A percentile compares a stretch with the other conserved stretches of the same genome.
Evolutionary conservation across 2,113 vertebrate species (phyloP).

Genomic region (Muscicapa adusta): DNA sequence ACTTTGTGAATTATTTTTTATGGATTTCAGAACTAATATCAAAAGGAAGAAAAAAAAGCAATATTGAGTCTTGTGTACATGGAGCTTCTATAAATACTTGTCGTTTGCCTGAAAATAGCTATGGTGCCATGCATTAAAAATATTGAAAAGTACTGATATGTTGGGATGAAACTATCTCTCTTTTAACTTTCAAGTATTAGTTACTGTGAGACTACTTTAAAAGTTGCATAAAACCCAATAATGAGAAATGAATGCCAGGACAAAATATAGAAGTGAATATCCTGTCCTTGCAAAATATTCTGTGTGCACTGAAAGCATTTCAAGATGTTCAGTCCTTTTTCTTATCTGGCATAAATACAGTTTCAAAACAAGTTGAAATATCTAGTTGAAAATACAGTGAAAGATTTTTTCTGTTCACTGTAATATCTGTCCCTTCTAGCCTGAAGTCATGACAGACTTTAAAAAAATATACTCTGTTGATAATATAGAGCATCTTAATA

Average conservation of each 20-base stretch:
- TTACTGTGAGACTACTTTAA: neutral
- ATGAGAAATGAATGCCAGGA: neutral
- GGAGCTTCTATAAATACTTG: neutral
- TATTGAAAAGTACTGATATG: neutral
- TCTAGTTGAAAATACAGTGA: neutral
- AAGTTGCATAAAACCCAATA: neutral
- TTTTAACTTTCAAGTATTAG: neutral
- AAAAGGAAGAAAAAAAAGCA: neutral
- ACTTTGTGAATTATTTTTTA: neutral
- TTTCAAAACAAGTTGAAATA: neutral
- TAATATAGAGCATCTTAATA: neutral
- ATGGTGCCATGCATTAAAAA: neutral
- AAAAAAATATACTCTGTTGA: neutral
- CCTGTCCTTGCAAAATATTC: neutral
- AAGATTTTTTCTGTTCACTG: neutral
- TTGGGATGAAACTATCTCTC: neutral
- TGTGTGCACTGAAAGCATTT: neutral
- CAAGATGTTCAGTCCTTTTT: neutral
- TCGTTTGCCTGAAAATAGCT: neutral
- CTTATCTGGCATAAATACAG: neutral
- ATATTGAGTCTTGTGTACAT: neutral
- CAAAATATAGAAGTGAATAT: neutral
- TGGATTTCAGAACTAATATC: neutral
- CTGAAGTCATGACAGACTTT: neutral
- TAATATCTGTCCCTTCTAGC: neutral